Percentiles rank a stretch among this genome's conserved stretches.
These are phyloP conservation scores for Pogonomyrmex barbatus DNA, from an alignment of 1,140 invertebrate species.

Conservation along the genomic window DNA sequence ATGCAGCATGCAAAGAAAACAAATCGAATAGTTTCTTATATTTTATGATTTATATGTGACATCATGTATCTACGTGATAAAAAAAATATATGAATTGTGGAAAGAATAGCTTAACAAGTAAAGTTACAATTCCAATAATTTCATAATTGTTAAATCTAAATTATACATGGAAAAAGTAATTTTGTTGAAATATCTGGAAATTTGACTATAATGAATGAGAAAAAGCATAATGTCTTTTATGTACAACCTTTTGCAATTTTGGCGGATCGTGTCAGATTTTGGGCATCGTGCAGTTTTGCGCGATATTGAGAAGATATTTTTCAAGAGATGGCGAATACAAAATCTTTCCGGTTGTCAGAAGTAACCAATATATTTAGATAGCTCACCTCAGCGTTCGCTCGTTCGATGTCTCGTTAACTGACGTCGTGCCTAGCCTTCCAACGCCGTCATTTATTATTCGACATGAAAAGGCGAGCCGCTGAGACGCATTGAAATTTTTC, in stretches of 20 bases:
- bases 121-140: neutral
- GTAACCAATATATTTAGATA: constrained; percentile 52
- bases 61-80: neutral
- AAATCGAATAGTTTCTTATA: neutral
- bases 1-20: neutral
- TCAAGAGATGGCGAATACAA: constrained; percentile 73
- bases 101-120: neutral
- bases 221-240: constrained; percentile 17
- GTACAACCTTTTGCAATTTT: constrained; percentile 75
- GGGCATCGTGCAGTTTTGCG: constrained; percentile 27
- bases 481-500: constrained; percentile 75
- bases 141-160: neutral
- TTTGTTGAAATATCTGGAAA: too few species aligned
- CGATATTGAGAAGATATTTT: constrained; percentile 75
- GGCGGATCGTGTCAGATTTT: constrained; percentile 65
- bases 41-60: neutral
- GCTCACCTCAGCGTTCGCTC: constrained; percentile 17
- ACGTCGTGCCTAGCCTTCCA: constrained; percentile 10
- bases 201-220: neutral
- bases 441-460: constrained; percentile 80
- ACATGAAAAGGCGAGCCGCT: constrained; percentile 66
- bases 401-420: constrained; percentile 1
- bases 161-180: neutral
- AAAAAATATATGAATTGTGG: constrained; percentile 5
- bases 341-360: constrained; percentile 65